A percentile compares a stretch with the other conserved stretches of the same genome.
phyloP scores from a whole-genome alignment of 1,140 invertebrate genomes.

The Patella vulgata region DNA sequence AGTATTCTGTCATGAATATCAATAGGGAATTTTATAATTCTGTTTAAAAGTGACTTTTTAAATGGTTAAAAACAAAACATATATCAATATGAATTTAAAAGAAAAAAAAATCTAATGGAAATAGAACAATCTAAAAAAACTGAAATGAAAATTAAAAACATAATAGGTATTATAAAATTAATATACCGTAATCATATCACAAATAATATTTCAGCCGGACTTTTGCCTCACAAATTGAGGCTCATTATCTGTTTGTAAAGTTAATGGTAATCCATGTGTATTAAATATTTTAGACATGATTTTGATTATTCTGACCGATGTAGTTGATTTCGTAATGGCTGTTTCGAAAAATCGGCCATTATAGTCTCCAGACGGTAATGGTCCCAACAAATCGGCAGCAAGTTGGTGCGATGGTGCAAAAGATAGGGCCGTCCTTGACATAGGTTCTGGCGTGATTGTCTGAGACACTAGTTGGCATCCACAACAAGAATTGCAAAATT shows the following conservation, averaged over 20 bases:
- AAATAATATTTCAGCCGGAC: conserved; percentile 22
- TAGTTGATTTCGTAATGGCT: conserved; percentile 26
- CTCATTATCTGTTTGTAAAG: conserved; percentile 28
- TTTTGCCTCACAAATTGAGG: conserved; percentile 22
- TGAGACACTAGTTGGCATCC: conserved; percentile 31
- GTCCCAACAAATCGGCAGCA: conserved; percentile 32
- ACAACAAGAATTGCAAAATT: conserved; percentile 30
- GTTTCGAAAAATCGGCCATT: conserved; percentile 33
- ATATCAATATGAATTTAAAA: no score
- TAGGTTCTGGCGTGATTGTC: conserved; percentile 20
- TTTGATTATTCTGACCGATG: conserved; percentile 13
- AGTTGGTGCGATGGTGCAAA: conserved; percentile 30
- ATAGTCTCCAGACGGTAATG: conserved; percentile 35
- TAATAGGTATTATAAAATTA: no score
- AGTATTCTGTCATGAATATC: no score
- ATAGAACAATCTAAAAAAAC: no score
- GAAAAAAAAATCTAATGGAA: no score
- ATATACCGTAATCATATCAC: no score
- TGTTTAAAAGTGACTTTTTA: no score
- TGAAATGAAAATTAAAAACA: no score
- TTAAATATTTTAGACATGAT: conserved; percentile 23
- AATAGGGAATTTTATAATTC: no score
- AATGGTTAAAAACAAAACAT: no score
- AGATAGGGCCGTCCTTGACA: conserved; percentile 22
- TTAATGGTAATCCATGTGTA: conserved; percentile 26